Percentiles rank a stretch among this genome's conserved stretches.
Evolutionary conservation across 2,113 vertebrate species (phyloP).

Genomic region (Carassius carassius): DNA sequence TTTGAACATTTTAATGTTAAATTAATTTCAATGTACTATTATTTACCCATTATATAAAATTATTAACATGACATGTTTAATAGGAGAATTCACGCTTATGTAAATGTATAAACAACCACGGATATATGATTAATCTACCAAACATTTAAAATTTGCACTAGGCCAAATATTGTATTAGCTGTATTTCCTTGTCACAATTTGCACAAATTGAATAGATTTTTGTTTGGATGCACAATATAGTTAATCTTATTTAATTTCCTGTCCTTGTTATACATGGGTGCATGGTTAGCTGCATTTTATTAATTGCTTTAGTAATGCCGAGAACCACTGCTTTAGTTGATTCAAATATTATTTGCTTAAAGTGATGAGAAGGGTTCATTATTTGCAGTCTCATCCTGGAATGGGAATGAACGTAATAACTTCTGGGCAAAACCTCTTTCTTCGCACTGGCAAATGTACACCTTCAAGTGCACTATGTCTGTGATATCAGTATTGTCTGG

Average conservation of each 20-base stretch:
- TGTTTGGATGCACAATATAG: background rate
- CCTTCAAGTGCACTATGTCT: background rate
- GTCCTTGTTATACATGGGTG: background rate
- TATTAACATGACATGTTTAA: background rate
- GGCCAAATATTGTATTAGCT: background rate
- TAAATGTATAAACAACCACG: background rate
- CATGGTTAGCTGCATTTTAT: background rate
- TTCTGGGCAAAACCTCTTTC: background rate
- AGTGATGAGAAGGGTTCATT: background rate
- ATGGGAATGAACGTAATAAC: background rate
- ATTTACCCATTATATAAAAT: background rate
- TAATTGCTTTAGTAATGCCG: background rate
- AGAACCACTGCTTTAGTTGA: background rate
- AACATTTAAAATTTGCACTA: background rate
- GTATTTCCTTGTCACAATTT: background rate
- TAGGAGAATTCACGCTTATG: background rate
- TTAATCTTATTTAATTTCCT: background rate
- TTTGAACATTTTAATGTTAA: too few relatives aligned
- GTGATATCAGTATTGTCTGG: conserved; percentile 7
- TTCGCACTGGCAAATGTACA: background rate
- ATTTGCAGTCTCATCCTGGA: background rate
- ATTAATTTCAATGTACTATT: too few relatives aligned
- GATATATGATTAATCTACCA: background rate
- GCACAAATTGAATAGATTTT: background rate
- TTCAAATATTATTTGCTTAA: background rate